Conservation (phyloP, 1,140 invertebrate genomes). For the Drosophila ironensis region DNA sequence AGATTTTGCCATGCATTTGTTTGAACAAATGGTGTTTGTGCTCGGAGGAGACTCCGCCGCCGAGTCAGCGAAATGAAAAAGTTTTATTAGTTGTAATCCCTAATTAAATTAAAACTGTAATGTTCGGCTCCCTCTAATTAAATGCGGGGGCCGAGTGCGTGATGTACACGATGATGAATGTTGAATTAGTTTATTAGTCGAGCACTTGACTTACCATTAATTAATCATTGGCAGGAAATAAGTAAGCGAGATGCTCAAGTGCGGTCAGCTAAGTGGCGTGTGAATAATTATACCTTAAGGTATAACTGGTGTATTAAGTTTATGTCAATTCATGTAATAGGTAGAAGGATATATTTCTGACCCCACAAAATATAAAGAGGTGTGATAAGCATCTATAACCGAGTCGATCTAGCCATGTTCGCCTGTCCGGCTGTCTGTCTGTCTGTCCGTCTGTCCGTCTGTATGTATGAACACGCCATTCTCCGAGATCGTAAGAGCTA, state of each 20-base stretch:
- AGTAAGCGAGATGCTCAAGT: no score
- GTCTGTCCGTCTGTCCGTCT: no score
- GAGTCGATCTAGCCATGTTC: no score
- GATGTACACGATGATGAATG: conserved; percentile 42
- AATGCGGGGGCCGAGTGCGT: conserved; percentile 39
- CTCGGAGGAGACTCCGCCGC: conserved; percentile 14
- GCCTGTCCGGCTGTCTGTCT: no score
- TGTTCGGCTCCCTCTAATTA: conserved; percentile 64
- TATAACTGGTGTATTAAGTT: no score
- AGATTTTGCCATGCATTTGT: conserved; percentile 76
- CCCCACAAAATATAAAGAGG: no score
- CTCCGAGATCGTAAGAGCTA: no score
- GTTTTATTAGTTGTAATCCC: conserved; percentile 72
- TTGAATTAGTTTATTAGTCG: conserved; percentile 31
- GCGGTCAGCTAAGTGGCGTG: neutral
- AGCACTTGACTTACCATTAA: neutral
- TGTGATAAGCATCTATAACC: no score
- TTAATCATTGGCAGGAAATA: conserved; percentile 9
- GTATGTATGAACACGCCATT: no score
- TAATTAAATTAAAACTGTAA: conserved; percentile 68
- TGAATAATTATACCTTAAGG: neutral
- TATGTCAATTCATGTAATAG: no score
- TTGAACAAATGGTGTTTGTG: conserved; percentile 59
- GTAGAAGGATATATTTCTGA: no score
- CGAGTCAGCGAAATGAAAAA: conserved; percentile 60